A percentile compares a stretch with the other conserved stretches of the same genome.
phyloP scores from a whole-genome alignment of 1,140 invertebrate species.

The Euborellia annulipes region DNA sequence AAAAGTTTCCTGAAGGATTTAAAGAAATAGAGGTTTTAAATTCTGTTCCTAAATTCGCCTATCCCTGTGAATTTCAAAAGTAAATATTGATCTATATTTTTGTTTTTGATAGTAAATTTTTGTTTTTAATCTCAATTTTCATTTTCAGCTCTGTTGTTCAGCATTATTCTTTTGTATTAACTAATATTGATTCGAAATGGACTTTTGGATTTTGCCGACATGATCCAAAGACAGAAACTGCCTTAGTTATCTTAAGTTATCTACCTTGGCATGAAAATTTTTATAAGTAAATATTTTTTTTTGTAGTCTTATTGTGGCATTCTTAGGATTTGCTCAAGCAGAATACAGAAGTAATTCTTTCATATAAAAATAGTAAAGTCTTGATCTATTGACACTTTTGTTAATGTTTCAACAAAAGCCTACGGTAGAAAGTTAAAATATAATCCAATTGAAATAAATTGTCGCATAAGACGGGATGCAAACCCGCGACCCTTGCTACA shows the following conservation, averaged over 20 bases:
- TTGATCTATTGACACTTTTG: no score
- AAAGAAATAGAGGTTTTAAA: conserved; percentile 60
- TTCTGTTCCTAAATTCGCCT: conserved; percentile 68
- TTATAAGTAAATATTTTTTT: conserved; percentile 50
- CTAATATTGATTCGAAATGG: conserved; percentile 85
- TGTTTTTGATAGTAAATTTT: conserved; percentile 10
- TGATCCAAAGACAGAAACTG: conserved; percentile 62
- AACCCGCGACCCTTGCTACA: no score
- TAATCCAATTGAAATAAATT: no score
- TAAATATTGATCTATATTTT: conserved; percentile 27
- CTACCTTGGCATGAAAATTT: conserved; percentile 93
- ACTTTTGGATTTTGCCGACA: conserved; percentile 91
- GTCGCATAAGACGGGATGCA: no score
- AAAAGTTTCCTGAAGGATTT: conserved; percentile 59
- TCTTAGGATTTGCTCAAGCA: no score
- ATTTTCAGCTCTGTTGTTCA: conserved; percentile 53
- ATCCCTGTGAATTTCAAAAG: conserved; percentile 67
- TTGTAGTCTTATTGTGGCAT: no score
- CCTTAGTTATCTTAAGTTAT: conserved; percentile 64
- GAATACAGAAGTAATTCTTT: no score
- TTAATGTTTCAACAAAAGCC: no score
- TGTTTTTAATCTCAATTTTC: conserved; percentile 15
- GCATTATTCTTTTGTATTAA: conserved; percentile 86
- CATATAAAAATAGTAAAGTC: no score
- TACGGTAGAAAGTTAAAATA: no score